Evolutionary conservation across 2,113 vertebrate genomes (phyloP), one percentile per base, ranked within the genome.

Genomic region (Lepus americanus): DNA sequence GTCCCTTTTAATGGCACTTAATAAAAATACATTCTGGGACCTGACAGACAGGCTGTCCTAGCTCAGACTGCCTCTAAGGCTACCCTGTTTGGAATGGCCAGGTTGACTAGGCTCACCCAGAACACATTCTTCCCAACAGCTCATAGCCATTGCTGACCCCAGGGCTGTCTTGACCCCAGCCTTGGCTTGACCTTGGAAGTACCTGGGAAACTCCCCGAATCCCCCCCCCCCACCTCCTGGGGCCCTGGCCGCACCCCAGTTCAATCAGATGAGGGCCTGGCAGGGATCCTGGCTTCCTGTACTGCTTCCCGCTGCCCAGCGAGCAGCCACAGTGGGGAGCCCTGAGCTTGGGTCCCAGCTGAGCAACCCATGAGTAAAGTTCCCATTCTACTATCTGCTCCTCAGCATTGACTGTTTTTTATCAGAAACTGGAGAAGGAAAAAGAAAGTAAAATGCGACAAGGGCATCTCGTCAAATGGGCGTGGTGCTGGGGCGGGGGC

Each of bases 1-100:
- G 83, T 92, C 95, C 53, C 92, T 90, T 92, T 87, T 92, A 97
- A 95, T 80, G 94, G 96, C 94, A 97, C 96, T 97, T 97, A 93
- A 89, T 94, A 97, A 96, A 95, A 88, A 93, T 82, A 94, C 82
- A 94, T 95, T 96, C 93, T 96, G 83, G 88, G 94, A 73, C 85
- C 90, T 83, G 78, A 96, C 87, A 86, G 66, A 89, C 29, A 96
- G 82, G 79, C 70, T 90, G 94, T 94, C 90, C 79, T 93, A 11
- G 31, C 93, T 78, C 90, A 93, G 70, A 74, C 73, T 22, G 55
- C 81, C 78, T 94, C 51, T 44, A 14, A 80, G 5, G 79, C 90
- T 61, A 27, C 36, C 89, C 89, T 63, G 53, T 83, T 80, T 78
- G 9, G 90, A 95, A 83, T 23, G 86, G 76, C 70, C 16, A 44